Base-by-base conservation (phyloP, 2,113 vertebrate species). In the Heterotis niloticus region DNA sequence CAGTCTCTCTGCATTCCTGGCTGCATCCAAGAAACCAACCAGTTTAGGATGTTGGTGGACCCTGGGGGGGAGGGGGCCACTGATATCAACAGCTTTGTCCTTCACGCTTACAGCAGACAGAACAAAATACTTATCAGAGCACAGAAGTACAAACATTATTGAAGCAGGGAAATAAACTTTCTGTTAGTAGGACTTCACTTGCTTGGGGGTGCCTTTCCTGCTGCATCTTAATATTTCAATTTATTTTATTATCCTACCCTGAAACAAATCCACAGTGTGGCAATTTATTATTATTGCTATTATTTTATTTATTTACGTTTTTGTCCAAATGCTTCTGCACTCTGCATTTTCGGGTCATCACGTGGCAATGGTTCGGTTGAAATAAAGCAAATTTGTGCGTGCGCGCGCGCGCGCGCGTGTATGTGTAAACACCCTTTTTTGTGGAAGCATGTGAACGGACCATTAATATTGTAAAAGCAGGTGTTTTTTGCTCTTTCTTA, bases 391-490 rank as follows among this genome's bases (percentile, higher is more conserved):
- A 62, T 11, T 1, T 20, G 20, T 17, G 20, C 12, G 20, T 20
- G 20, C 10, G 14, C 12, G 59, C 12, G 59, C 12, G 59, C 10
- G 59, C 10, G 20, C 3, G 20, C 12, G 11, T 20, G 20, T 20
- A 14, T 11, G 59, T 62, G 10, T 11, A 20, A 2, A 44, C 34
- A 44, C 7, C 34, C 34, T 44, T 44, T 44, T 44, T 4, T 44
- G 34, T 44, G 34, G 34, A 7, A 7, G 34, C 34, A 44, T 44
- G 34, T 44, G 34, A 44, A 44, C 34, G 64, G 1, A 2, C 76
- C 80, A 82, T 88, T 85, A 85, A 85, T 87, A 85, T 86, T 77
- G 81, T 81, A 84, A 84, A 88, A 86, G 84, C 81, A 80, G 85
- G 62, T 81, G 80, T 82, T 83, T 81, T n/a, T 83, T 80, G 5